Base-by-base conservation (phyloP, 2,888 invertebrate species). In the Auanema sp. region DNA sequence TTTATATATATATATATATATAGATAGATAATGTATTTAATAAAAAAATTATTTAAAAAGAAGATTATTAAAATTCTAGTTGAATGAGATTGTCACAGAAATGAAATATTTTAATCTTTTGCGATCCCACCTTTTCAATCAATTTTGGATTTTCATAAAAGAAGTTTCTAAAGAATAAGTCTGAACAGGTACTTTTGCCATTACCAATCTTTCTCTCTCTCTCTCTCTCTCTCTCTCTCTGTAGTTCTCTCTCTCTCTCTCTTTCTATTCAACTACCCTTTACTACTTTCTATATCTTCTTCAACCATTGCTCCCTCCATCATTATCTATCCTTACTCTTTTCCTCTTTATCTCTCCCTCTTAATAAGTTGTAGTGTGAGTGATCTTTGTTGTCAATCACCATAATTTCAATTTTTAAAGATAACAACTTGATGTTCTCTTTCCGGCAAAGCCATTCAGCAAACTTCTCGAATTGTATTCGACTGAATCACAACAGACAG, bases 21-120 rank as follows among this genome's bases (percentile, higher is more conserved):
- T 33, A 33, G 3, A 33, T 33, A 33, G 3, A 33, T 33, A 33
- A 8, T 33, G 8, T 33, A 33, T 33, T 33, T 33, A n/a, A 33
- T 33, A 33, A 33, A 5, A 33, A 33, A 33, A 33, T 33, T 33
- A 33, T 33, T 33, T 33, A 33, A 33, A 33, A 33, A 33, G 33
- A 47, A 16, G 21, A 21, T 47, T 2, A 47, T 47, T 47, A 47
- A 47, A 47, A 47, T 47, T 47, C 1, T 47, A 47, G 47, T 33
- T 33, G 33, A 47, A 47, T 21, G 2, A 47, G 21, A 18, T 47
- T 18, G 5, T 47, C 18, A 21, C 14, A 43, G n/a, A 11, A 18
- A 21, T 21, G 11, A 2, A 47, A 47, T 47, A 18, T 47, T 2
- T 21, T 47, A 47, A 18, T 47, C 18, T 18, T 47, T 21, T 18